Evolutionary conservation across 1,140 invertebrate genomes (phyloP).

Genomic region (Yoshiicerus persimilis): DNA sequence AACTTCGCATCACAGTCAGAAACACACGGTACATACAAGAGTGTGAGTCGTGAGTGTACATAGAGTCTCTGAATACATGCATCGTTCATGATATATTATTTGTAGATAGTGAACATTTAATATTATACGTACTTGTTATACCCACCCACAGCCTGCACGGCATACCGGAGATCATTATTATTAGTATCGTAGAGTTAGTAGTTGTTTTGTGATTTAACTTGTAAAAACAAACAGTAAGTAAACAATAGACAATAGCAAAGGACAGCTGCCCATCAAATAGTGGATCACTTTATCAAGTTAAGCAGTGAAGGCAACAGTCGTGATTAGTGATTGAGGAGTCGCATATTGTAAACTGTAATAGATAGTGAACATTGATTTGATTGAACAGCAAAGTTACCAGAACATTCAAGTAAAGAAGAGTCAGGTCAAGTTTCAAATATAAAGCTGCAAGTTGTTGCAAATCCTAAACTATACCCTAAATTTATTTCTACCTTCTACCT

Average conservation of each 20-base stretch:
- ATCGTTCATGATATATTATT: neutral
- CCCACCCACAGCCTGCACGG: neutral
- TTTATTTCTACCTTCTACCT: too few species aligned
- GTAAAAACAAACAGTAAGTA: neutral
- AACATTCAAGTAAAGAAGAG: neutral
- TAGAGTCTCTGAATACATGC: neutral
- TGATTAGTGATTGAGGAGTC: neutral
- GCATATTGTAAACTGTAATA: neutral
- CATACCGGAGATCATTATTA: neutral
- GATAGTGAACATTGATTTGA: neutral
- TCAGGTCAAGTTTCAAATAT: neutral
- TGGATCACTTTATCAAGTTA: constrained; percentile 17
- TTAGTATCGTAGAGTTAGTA: neutral
- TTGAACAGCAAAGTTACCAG: neutral
- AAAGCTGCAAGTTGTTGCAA: neutral
- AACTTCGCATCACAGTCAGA: neutral
- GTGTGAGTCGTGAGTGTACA: neutral
- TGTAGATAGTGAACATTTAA: neutral
- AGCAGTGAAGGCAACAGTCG: constrained; percentile 11
- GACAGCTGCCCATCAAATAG: neutral
- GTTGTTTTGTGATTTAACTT: neutral
- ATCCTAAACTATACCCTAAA: too few species aligned
- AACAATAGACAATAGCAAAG: neutral
- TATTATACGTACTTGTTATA: neutral
- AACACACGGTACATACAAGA: neutral